Evolutionary conservation across 2,113 vertebrate genomes (phyloP), one percentile per base, ranked within the genome.

Genomic region (Todiramphus saurophagus): DNA sequence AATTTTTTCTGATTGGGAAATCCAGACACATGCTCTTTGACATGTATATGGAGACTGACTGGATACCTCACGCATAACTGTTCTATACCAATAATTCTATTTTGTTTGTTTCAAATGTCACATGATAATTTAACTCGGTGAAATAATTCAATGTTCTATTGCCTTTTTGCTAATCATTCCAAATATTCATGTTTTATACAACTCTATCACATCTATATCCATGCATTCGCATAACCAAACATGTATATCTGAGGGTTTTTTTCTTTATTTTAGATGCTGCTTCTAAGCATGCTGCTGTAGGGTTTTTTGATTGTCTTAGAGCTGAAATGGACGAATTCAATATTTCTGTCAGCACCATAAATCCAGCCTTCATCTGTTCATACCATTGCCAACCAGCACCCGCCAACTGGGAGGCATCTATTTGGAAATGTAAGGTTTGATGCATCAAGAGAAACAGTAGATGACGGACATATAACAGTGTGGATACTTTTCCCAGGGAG

Each of bases 291-390:
- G 99, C 99, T 0, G 98, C 97, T 2, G 98, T 99, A n/a, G 99
- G 99, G 11, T 99, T 99, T 97, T 99, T 99, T 14, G 99, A 99
- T 96, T 99, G 99, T 74, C 98, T 99, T 75, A 96, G 99, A 80
- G 99, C 99, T 1, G 99, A 99, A 87, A 99, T 99, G 96, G 98
- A 99, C 96, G 99, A 99, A 93, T 99, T 98, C 3, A 98, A 99
- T 23, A 98, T 99, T 23, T 97, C 98, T 3, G 98, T 99, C 88
- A 99, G 99, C 98, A 99, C 99, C 11, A 98, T 99, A 93, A 99
- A 97, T 94, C 99, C 99, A 16, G 99, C 99, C 28, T 99, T 99
- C 96, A 98, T 99, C 97, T 98, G 98, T 5, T 98, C 98, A 0
- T 96, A 97, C 76, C 83, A 92, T 13, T 53, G 23, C 10, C 69